Evolutionary conservation across 2,113 vertebrate genomes (phyloP), one percentile per base, ranked within the genome.

Genomic region (Indri indri): DNA sequence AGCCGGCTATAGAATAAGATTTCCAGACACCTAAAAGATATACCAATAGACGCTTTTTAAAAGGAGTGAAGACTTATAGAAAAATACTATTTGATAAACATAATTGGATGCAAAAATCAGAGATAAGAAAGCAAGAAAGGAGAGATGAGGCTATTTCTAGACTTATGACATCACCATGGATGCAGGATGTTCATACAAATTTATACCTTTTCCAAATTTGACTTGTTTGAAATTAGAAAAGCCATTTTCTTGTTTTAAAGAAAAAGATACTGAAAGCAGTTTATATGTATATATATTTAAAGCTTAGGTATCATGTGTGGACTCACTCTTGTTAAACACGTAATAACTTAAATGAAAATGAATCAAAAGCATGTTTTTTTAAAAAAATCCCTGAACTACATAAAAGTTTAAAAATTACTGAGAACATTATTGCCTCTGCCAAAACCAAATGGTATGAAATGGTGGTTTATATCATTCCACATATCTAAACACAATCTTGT

Each of bases 291-390:
- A 65, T 18, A 14, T 89, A 86, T 73, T 70, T 90, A 74, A 80
- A 90, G 77, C 27, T 25, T 90, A 85, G 52, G 42, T 59, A 40
- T 84, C 40, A 59, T 57, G 73, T 74, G 27, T 88, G 59, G 70
- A 80, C n/a, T 80, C 34, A n/a, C n/a, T 89, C 66, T 88, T 95
- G 34, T 70, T 83, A 76, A 95, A 92, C 45, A 76, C 34, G 66
- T 77, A 95, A 80, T 59, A 94, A 86, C 65, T 96, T 95, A 87
- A 95, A 88, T 17, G 61, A 76, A 94, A 97, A 83, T 91, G 30
- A 76, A 87, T 93, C 83, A 81, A 74, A 90, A 85, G 77, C 37
- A 61, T 63, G 0, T 0, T 57, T 90, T 90, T 80, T 5, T 52
- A 90, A 4, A 18, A 57, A 57, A 90, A 88, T 77, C 13, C 34